Evolutionary conservation across 37 sponge, comb jelly and placozoan genomes (phyloP), one percentile per base, ranked within the genome.

Genomic region (Amphimedon queenslandica): DNA sequence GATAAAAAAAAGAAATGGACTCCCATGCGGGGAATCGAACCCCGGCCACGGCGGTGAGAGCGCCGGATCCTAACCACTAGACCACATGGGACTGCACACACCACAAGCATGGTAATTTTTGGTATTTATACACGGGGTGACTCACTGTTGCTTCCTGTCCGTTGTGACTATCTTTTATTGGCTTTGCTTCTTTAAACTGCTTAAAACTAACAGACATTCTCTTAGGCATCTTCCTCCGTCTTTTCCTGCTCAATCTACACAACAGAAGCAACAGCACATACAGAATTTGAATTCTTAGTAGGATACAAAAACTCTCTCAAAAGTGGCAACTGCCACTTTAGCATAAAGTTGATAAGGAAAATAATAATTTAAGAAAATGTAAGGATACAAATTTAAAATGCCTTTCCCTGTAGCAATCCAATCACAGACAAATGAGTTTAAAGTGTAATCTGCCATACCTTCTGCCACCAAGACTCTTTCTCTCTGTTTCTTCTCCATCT

Each of bases 1-100:
- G n/a, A n/a, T n/a, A n/a, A 78, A 80, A 67, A 42, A 70, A 74
- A 78, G 31, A 71, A 63, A 71, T 23, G 30, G 25, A 10, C 74
- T 82, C 88, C 78, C 88, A 82, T 80, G 77, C 78, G 78, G 88
- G 83, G 88, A 88, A 82, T 88, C 75, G 88, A 88, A 88, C 79
- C 83, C 82, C 73, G 82, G 88, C 88, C 88, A 72, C 77, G 82
- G 73, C 88, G 78, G 82, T 87, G 88, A 81, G 88, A 87, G 83
- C 83, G 83, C 70, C 79, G 82, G 77, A 88, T 82, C 88, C 88
- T 88, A 88, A 82, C 83, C 88, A 82, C 79, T 88, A 82, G 83
- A 88, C 88, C 88, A 88, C 83, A 80, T 88, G 88, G 79, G 88
- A 72, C 13, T 47, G 13, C n/a, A n/a, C n/a, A n/a, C n/a, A n/a